Base-by-base conservation (phyloP, 2,797 vertebrate species). In the Falco cherrug region DNA sequence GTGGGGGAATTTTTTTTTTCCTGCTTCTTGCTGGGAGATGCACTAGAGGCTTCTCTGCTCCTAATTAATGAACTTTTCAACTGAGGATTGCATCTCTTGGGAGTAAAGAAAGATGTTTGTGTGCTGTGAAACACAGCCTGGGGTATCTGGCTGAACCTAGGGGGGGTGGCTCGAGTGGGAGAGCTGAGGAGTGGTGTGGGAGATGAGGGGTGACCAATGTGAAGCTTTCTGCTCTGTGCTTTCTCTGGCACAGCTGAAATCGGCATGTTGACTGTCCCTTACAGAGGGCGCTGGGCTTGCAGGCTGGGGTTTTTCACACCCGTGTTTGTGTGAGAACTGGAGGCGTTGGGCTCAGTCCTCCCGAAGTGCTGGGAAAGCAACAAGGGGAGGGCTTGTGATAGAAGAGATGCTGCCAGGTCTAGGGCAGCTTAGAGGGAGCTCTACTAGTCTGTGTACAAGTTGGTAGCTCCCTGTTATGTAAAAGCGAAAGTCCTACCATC, bases 41-140 rank as follows among this genome's bases (percentile, higher is more conserved):
- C 74, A 45, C 80, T 75, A n/a, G 85, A 93, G 94, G 79, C 83
- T 73, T 82, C 74, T 93, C 88, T 90, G 80, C 63, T 92, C 92
- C 61, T 69, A 73, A 84, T 96, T 96, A 92, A 76, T 47, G 43
- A 94, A 51, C 80, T 87, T 81, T 53, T 73, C 54, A 88, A 56
- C 63, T 19, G 80, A 39, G 67, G 67, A 24, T 88, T 78, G 41
- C 5, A 1, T 53, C 61, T 93, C 57, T 79, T 16, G 74, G 1
- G 12, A 91, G 47, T 56, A 2, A 2, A 26, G 57, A 48, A 35
- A 47, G 22, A 54, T 18, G 43, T 65, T 69, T 65, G 41, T 53
- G 13, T 45, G 74, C 67, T 64, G 35, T 45, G 59, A 82, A 71
- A 56, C 0, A 12, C 50, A 43, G 86, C 54, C 37, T 39, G 67